These are phyloP conservation scores for Istiophorus platypterus DNA, from an alignment of 2,113 vertebrate genomes.

Conservation along the genomic window DNA sequence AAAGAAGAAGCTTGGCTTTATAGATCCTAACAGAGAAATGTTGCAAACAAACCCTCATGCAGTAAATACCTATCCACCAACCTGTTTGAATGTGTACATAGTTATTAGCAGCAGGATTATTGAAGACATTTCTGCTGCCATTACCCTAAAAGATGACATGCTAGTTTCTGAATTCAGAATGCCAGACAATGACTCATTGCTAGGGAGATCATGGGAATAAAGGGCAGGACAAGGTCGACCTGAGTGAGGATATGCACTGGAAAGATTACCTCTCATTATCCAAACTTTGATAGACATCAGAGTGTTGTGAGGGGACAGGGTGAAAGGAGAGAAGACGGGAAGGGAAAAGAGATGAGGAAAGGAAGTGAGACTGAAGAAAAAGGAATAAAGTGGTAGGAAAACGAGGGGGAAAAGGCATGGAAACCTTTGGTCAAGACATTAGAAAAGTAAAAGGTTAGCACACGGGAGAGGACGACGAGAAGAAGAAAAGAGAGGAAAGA, in stretches of 20 bases:
- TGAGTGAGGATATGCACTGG: not conserved
- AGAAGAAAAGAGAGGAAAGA: not conserved
- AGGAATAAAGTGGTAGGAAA: not conserved
- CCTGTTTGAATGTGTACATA: not conserved
- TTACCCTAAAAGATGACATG: not conserved
- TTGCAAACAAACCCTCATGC: not conserved
- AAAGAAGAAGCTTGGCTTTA: not conserved
- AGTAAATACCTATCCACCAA: not conserved
- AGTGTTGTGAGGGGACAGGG: slow-evolving; percentile 11
- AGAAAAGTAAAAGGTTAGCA: slow-evolving; percentile 10
- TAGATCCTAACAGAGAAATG: not conserved
- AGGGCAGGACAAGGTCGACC: not conserved
- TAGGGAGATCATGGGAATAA: not conserved
- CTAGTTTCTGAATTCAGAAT: not conserved
- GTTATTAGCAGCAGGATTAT: not conserved
- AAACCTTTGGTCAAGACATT: not conserved
- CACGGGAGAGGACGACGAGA: slow-evolving; percentile 25
- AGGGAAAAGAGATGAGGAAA: slow-evolving; percentile 15
- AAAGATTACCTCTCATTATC: slow-evolving; percentile 34
- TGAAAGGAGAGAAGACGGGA: not conserved
- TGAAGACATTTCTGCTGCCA: not conserved
- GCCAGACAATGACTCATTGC: not conserved
- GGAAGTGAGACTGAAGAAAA: slow-evolving; percentile 7
- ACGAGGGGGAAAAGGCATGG: not conserved
- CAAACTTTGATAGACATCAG: slow-evolving; percentile 41